Evolutionary conservation across 2,797 vertebrate genomes (phyloP), one percentile per base, ranked within the genome.

Genomic region (Botia almorhae): DNA sequence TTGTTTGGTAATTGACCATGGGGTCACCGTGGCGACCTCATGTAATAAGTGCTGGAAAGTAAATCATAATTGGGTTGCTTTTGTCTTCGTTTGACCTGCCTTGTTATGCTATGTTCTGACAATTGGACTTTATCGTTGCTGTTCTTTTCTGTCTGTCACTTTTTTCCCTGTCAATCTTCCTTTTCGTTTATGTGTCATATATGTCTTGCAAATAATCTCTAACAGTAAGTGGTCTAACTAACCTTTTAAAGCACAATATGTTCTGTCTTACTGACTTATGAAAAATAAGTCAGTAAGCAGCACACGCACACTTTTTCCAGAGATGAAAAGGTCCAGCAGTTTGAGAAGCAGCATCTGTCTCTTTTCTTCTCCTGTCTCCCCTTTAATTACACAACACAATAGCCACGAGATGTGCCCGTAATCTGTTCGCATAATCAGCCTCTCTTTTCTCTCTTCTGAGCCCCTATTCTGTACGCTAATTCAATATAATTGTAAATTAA

Each of bases 401-500:
- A 88, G 91, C 87, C 86, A 91, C 88, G 89, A 92, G 89, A 94
- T 93, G 92, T 90, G 91, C 88, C 90, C 89, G 89, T 93, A 94
- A 94, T 94, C 92, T 94, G 85, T 39, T 84, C 87, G 89, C 84
- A 91, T 93, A 93, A 94, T 92, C 91, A 91, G 51, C 61, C 86
- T 48, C 82, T 71, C 85, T 85, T 76, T 76, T 78, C 81, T 65
- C 71, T 43, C 60, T 81, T 73, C 46, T 55, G 19, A 69, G 36
- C 83, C 86, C 86, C 86, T 90, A 88, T 87, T 86, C 89, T 84
- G 87, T 36, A 90, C 88, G 87, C 90, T 95, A 94, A 94, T 94
- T 95, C 92, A 94, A 93, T 94, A 94, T 93, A 95, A 94, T 94
- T 94, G 93, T 94, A 94, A 93, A 95, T 95, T 89, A 92, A 91